These are phyloP conservation scores for Auanema sp. DNA, from an alignment of 2,888 invertebrate genomes.

Conservation along the genomic window DNA sequence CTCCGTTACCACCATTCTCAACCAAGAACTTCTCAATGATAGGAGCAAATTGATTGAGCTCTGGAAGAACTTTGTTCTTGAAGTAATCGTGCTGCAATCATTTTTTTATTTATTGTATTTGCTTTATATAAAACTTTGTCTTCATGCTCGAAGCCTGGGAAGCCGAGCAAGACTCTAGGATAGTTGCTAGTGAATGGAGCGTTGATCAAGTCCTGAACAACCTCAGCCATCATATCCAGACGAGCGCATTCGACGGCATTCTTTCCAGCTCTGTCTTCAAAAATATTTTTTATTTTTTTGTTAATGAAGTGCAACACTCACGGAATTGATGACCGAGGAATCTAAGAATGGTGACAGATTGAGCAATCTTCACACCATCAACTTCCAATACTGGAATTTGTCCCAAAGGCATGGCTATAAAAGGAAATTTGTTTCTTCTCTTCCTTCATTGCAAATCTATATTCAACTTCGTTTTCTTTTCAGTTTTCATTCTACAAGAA, in stretches of 20 bases:
- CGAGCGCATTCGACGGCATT: conserved; percentile 46
- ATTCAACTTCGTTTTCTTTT: background rate
- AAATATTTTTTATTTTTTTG: conserved; percentile 3
- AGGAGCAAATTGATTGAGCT: conserved; percentile 51
- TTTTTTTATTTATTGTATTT: background rate
- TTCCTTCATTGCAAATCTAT: no score
- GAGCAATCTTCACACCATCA: conserved; percentile 54
- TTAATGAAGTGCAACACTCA: no score
- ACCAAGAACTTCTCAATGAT: conserved; percentile 53
- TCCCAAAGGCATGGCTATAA: conserved; percentile 56
- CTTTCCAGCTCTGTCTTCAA: conserved; percentile 38
- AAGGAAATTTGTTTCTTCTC: background rate
- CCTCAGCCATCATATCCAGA: conserved; percentile 54
- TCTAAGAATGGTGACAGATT: conserved; percentile 51
- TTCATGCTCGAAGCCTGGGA: conserved; percentile 35
- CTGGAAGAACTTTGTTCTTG: conserved; percentile 49
- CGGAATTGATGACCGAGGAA: conserved; percentile 54
- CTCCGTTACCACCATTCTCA: conserved; percentile 49
- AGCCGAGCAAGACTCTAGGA: conserved; percentile 13
- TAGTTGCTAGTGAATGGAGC: background rate
- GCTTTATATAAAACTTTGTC: conserved; percentile 22
- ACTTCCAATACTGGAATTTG: conserved; percentile 60
- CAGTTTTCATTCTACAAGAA: background rate
- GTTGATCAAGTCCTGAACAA: conserved; percentile 39
- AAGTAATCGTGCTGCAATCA: conserved; percentile 33